These are phyloP conservation scores for Poecilus cupreus DNA, from an alignment of 2,888 invertebrate genomes.

Conservation along the genomic window DNA sequence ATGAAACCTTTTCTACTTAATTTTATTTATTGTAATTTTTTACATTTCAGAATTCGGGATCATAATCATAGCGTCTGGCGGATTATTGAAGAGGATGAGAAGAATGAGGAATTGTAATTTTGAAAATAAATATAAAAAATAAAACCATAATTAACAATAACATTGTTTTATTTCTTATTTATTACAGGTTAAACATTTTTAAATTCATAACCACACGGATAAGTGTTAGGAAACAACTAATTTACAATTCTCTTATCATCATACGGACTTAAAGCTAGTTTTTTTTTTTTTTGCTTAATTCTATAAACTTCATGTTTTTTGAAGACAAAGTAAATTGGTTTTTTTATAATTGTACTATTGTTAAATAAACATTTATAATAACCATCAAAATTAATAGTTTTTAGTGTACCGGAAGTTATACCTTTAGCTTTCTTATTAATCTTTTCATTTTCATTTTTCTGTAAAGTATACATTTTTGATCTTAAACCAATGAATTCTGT, in stretches of 20 bases:
- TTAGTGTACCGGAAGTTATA: conserved; percentile 55
- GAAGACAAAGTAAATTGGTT: conserved; percentile 59
- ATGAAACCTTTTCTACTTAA: too few species aligned
- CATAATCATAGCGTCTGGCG: too few species aligned
- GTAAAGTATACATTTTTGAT: conserved; percentile 63
- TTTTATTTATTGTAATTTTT: too few species aligned
- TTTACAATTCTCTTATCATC: conserved; percentile 62
- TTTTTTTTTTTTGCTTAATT: conserved; percentile 60
- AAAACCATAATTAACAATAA: too few species aligned
- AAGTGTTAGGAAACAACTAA: not conserved
- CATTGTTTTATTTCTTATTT: too few species aligned
- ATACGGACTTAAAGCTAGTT: conserved; percentile 60
- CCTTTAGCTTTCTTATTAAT: conserved; percentile 63
- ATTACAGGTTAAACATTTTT: not conserved
- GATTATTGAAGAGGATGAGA: too few species aligned
- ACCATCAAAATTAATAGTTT: conserved; percentile 60
- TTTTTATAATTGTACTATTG: not conserved
- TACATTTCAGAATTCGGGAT: too few species aligned
- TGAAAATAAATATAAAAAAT: too few species aligned
- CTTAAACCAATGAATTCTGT: conserved; percentile 66
- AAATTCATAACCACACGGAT: conserved; percentile 36
- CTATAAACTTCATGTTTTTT: conserved; percentile 60
- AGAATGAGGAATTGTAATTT: too few species aligned
- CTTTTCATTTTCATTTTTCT: conserved; percentile 62
- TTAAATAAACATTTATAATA: conserved; percentile 59